Conservation (phyloP, 2,888 invertebrate genomes). For the Cetonia aurata region DNA sequence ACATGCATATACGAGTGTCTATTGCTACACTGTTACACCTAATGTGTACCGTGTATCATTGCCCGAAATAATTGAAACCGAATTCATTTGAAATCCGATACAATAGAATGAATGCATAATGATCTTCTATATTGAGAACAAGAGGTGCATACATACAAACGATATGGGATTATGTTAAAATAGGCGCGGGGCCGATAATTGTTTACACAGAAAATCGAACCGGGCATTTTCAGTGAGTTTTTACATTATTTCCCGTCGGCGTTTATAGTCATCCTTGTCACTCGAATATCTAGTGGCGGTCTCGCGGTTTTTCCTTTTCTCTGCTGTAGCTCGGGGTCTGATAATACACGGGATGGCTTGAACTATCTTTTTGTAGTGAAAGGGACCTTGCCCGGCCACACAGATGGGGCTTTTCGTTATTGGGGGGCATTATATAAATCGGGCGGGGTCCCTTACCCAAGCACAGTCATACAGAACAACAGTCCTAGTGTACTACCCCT, state of each 20-base stretch:
- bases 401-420: constrained; percentile 56
- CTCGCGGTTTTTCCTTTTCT: constrained; percentile 3
- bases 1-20: not conserved
- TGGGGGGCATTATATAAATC: constrained; percentile 63
- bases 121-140: too few species aligned
- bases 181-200: not conserved
- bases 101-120: too few species aligned
- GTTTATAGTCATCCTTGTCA: constrained; percentile 21
- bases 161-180: too few species aligned
- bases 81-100: too few species aligned
- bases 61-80: too few species aligned
- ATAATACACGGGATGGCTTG: constrained; percentile 48
- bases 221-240: not conserved
- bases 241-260: constrained; percentile 7
- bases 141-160: too few species aligned
- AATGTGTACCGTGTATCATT: not conserved
- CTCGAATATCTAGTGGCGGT: not conserved
- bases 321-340: constrained; percentile 2
- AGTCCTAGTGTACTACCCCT: constrained; percentile 61
- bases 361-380: constrained; percentile 57
- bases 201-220: constrained; percentile 1
- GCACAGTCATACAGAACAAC: constrained; percentile 59
- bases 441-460: constrained; percentile 54
- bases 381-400: constrained; percentile 63
- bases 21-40: too few species aligned